These are phyloP conservation scores for Zhuqinia jingwanae DNA, from an alignment of 2,888 invertebrate genomes.

Conservation along the genomic window DNA sequence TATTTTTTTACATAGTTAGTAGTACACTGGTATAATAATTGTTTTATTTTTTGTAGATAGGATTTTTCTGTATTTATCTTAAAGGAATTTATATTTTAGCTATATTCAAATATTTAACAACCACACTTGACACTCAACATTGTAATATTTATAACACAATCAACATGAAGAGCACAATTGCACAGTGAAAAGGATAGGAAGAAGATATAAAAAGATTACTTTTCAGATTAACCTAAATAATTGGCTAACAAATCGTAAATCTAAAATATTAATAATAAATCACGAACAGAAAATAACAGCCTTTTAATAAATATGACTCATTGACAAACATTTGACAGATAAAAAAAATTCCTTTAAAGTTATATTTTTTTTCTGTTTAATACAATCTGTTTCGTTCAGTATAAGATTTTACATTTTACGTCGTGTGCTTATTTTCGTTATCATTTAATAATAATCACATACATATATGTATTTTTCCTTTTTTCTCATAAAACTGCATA, in stretches of 20 bases:
- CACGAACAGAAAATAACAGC: constrained; percentile 44
- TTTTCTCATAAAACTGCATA: too few relatives aligned
- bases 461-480: too few relatives aligned
- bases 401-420: too few relatives aligned
- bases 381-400: too few relatives aligned
- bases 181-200: background rate
- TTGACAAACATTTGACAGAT: background rate
- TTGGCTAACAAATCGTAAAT: constrained; percentile 16
- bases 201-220: background rate
- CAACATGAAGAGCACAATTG: constrained; percentile 7
- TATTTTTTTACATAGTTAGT: constrained; percentile 1
- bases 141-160: background rate
- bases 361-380: too few relatives aligned
- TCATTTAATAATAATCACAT: too few relatives aligned
- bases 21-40: constrained; percentile 42
- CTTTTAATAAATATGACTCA: constrained; percentile 14
- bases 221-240: background rate
- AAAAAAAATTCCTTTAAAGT: too few relatives aligned
- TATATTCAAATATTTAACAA: background rate
- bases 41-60: background rate
- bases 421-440: too few relatives aligned
- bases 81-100: too few relatives aligned
- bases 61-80: background rate
- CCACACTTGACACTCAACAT: constrained; percentile 22
- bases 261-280: background rate